Conservation (phyloP, 2,888 invertebrate species). For the Leptogaster cylindrica region DNA sequence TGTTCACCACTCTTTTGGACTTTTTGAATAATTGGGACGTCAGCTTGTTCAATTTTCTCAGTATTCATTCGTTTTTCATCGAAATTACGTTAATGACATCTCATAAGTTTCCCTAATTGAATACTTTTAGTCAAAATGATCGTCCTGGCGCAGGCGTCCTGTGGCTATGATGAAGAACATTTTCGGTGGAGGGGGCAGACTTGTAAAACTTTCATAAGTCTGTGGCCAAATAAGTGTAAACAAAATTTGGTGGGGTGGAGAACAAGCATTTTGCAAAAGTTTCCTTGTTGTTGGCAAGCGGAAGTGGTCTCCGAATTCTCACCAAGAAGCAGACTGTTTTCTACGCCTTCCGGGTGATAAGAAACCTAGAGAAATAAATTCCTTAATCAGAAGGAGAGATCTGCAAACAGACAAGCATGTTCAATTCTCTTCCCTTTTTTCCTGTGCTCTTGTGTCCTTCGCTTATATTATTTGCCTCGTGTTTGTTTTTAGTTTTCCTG, state of each 20-base stretch:
- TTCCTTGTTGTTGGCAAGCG: background rate
- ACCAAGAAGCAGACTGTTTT: slow-evolving; percentile 8
- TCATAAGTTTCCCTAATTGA: slow-evolving; percentile 24
- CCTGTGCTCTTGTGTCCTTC: slow-evolving; percentile 19
- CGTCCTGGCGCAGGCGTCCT: background rate
- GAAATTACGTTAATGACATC: slow-evolving; percentile 28
- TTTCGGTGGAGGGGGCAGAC: slow-evolving; percentile 27
- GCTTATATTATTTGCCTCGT: background rate
- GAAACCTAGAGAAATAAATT: slow-evolving; percentile 32
- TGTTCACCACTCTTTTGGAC: too few relatives aligned
- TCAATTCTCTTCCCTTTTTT: slow-evolving; percentile 25
- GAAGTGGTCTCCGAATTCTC: background rate
- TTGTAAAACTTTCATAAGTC: slow-evolving; percentile 37
- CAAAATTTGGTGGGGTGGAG: too few relatives aligned
- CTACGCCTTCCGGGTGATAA: slow-evolving; percentile 35
- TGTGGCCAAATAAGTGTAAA: too few relatives aligned
- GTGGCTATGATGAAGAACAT: background rate
- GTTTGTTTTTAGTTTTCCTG: slow-evolving; percentile 21
- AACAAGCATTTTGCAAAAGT: slow-evolving; percentile 19
- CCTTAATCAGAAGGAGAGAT: slow-evolving; percentile 28
- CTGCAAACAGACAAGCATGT: slow-evolving; percentile 35
- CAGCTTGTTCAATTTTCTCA: slow-evolving; percentile 10
- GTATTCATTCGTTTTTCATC: slow-evolving; percentile 4
- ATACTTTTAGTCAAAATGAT: slow-evolving; percentile 4
- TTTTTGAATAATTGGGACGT: slow-evolving; percentile 26